These are phyloP conservation scores for Synergus gifuensis DNA, from an alignment of 2,888 invertebrate species.

Conservation along the genomic window DNA sequence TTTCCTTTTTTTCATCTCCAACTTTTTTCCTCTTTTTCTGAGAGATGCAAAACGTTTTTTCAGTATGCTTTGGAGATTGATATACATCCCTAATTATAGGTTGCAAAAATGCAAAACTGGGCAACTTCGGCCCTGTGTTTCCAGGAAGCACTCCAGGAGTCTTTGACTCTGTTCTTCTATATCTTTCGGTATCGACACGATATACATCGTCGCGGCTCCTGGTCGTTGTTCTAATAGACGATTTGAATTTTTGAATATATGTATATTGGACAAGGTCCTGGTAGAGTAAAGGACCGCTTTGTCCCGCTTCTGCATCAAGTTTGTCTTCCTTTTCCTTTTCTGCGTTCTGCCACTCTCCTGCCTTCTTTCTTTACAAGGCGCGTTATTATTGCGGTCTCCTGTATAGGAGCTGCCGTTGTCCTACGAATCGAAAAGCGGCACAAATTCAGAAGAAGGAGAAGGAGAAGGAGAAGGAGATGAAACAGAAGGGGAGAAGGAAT, in stretches of 20 bases:
- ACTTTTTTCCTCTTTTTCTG: not conserved
- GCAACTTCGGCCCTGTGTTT: not conserved
- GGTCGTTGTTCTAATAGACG: conserved; percentile 69
- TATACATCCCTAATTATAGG: conserved; percentile 15
- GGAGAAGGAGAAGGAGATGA: conserved; percentile 40
- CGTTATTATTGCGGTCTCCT: conserved; percentile 49
- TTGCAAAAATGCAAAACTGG: conserved; percentile 8
- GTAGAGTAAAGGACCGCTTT: conserved; percentile 51
- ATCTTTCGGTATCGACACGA: conserved; percentile 59
- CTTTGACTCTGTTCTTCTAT: conserved; percentile 51
- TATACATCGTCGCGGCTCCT: conserved; percentile 60
- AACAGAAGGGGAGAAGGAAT: conserved; percentile 54
- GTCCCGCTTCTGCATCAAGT: conserved; percentile 53
- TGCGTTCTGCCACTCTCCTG: conserved; percentile 46
- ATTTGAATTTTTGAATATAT: conserved; percentile 74
- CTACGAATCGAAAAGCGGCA: conserved; percentile 50
- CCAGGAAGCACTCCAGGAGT: conserved; percentile 47
- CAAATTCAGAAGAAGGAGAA: conserved; percentile 42
- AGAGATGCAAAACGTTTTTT: conserved; percentile 36
- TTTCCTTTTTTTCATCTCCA: not conserved
- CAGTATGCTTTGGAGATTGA: conserved; percentile 39
- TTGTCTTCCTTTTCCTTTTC: conserved; percentile 32
- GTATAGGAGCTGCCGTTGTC: conserved; percentile 60
- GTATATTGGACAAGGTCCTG: conserved; percentile 60
- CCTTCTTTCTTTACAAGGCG: conserved; percentile 46